Conservation (phyloP, 2,113 vertebrate species). For the Psilopsiagon aurifrons region DNA sequence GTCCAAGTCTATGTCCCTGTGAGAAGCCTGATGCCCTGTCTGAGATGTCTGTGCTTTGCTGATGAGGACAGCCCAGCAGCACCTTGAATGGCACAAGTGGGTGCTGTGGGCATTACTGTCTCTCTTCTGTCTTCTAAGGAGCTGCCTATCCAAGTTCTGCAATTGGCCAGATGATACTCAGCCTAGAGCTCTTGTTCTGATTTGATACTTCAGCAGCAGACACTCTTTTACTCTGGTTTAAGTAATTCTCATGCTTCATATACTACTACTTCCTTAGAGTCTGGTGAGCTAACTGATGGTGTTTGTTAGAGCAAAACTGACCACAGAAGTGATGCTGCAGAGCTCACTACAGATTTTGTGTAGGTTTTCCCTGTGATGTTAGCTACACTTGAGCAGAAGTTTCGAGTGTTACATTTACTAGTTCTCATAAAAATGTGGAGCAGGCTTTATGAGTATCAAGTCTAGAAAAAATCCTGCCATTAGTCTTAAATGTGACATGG, state of each 20-base stretch:
- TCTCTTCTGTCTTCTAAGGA: not conserved
- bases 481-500: not conserved
- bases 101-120: not conserved
- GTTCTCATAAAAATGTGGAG: not conserved
- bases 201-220: not conserved
- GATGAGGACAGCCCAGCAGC: not conserved
- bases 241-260: not conserved
- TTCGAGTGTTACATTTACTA: not conserved
- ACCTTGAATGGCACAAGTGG: accelerated
- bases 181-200: not conserved
- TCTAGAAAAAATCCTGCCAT: not conserved
- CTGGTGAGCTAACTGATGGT: not conserved
- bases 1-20: accelerated
- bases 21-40: not conserved
- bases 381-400: not conserved
- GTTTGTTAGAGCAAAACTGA: not conserved
- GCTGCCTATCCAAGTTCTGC: not conserved
- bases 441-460: not conserved
- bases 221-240: accelerated
- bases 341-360: accelerated
- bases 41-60: not conserved
- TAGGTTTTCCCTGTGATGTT: not conserved
- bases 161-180: not conserved
- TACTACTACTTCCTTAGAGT: accelerated
- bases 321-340: accelerated